Evolutionary conservation across 2,113 vertebrate species (phyloP).

Genomic region (Riparia riparia): DNA sequence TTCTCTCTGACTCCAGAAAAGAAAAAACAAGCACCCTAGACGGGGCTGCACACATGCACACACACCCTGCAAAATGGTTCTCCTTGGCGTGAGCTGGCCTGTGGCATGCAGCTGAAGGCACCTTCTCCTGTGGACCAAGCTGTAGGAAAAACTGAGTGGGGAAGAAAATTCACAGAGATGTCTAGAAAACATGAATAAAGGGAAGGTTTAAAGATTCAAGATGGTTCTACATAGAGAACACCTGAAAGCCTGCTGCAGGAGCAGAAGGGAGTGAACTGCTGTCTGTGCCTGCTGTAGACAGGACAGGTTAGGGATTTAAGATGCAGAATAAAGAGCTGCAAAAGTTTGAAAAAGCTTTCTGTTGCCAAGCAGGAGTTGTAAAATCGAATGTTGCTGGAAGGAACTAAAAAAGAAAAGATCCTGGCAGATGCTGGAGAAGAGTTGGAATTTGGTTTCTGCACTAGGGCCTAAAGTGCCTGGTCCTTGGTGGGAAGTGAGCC

Average conservation of each 20-base stretch:
- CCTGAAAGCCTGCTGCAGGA: not conserved
- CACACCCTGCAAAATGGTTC: not conserved
- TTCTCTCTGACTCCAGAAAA: not conserved
- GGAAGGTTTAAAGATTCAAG: not conserved
- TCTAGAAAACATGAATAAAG: not conserved
- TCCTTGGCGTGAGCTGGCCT: not conserved
- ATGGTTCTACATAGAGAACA: accelerated
- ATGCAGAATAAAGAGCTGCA: not conserved
- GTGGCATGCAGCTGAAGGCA: not conserved
- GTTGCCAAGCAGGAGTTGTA: not conserved
- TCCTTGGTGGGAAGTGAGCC: not conserved
- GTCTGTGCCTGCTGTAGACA: not conserved
- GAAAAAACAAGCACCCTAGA: not conserved
- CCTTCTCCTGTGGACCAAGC: not conserved
- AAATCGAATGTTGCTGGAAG: not conserved
- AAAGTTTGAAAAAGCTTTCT: not conserved
- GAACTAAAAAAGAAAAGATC: not conserved
- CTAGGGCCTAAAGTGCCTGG: not conserved
- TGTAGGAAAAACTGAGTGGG: not conserved
- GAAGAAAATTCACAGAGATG: not conserved
- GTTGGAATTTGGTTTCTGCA: not conserved
- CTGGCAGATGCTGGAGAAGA: not conserved
- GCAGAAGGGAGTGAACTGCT: not conserved
- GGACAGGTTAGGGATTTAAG: not conserved
- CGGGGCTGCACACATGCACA: not conserved